These are phyloP conservation scores for Triplophysa yarkandensis DNA, from an alignment of 2,797 vertebrate genomes.

Conservation along the genomic window DNA sequence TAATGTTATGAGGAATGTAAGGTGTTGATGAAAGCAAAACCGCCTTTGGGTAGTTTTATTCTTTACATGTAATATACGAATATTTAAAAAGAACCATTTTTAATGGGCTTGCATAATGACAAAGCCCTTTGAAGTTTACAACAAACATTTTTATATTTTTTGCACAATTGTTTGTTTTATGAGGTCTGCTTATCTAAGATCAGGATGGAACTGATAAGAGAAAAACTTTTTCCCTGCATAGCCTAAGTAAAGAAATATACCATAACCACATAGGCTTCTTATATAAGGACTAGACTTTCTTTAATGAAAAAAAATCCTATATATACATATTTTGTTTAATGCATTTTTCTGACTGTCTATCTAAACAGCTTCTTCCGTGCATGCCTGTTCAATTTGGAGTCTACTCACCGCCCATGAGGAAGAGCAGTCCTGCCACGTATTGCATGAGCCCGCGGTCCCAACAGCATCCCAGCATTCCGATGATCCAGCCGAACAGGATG, in stretches of 20 bases:
- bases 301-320: no score
- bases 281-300: no score
- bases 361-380: background rate
- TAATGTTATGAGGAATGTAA: background rate
- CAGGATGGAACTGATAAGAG: no score
- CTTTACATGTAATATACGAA: background rate
- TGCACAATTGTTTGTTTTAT: no score
- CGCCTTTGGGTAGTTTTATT: background rate
- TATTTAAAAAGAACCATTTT: background rate
- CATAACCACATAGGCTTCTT: no score
- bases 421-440: conserved; percentile 96
- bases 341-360: background rate
- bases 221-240: no score
- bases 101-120: background rate
- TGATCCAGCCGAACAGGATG: conserved; percentile 97
- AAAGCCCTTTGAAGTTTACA: background rate
- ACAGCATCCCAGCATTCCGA: conserved; percentile 95
- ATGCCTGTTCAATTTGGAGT: background rate
- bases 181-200: no score
- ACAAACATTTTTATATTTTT: background rate
- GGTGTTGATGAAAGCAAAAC: background rate
- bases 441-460: conserved; percentile 99
- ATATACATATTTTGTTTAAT: no score
- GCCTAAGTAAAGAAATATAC: no score
- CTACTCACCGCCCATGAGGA: conserved; percentile 97